These are phyloP conservation scores for Drosophila atroscutellata DNA, from an alignment of 2,888 invertebrate genomes.

Conservation along the genomic window DNA sequence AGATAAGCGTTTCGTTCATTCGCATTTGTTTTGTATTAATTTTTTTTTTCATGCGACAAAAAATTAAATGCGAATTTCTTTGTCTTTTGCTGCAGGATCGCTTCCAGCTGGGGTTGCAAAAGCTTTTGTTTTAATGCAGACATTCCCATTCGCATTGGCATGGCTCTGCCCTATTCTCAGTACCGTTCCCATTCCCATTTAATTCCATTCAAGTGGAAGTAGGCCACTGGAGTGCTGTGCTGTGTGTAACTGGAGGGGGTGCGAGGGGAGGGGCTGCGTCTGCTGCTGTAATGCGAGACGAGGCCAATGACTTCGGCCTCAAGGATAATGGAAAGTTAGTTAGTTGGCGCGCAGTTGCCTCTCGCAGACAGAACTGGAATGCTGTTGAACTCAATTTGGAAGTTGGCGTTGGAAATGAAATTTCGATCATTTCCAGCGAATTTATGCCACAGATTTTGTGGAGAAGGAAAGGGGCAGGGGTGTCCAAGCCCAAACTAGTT, in stretches of 20 bases:
- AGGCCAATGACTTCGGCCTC: constrained; percentile 69
- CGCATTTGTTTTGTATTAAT: constrained; percentile 67
- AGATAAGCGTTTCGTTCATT: constrained; percentile 34
- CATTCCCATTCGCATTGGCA: constrained; percentile 11
- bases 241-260: constrained; percentile 62
- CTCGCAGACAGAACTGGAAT: constrained; percentile 58
- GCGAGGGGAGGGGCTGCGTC: constrained; percentile 22
- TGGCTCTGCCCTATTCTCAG: constrained; percentile 13
- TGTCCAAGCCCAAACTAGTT: constrained; percentile 63
- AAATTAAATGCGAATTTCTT: constrained; percentile 64
- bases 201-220: constrained; percentile 74
- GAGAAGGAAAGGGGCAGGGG: not conserved
- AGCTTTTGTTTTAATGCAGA: constrained; percentile 55
- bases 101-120: constrained; percentile 48
- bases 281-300: constrained; percentile 70
- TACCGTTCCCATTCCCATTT: constrained; percentile 16
- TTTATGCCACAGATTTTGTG: constrained; percentile 75
- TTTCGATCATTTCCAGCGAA: constrained; percentile 78
- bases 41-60: constrained; percentile 68
- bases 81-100: constrained; percentile 66
- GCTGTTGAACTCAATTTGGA: constrained; percentile 72
- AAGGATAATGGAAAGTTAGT: constrained; percentile 71
- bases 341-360: constrained; percentile 5
- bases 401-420: constrained; percentile 62
- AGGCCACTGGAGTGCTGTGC: constrained; percentile 72